Evolutionary conservation across 2,113 vertebrate genomes (phyloP).

Genomic region (Illadopsis cleaveri): DNA sequence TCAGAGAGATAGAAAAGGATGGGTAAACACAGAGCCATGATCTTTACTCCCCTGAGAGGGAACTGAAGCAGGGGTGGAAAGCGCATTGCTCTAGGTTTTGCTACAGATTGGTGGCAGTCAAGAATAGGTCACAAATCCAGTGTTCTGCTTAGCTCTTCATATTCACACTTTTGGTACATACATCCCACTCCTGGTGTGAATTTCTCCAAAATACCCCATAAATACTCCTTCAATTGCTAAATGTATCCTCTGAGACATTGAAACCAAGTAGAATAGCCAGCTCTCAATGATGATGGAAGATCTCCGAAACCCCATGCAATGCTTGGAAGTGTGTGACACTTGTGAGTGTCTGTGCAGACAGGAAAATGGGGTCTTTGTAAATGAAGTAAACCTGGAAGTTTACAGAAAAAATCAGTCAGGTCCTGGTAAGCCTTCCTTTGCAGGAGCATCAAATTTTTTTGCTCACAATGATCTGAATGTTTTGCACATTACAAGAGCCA

Average conservation of each 20-base stretch:
- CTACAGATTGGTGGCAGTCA: background rate
- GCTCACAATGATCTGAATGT: background rate
- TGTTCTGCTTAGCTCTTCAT: background rate
- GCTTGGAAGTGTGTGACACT: background rate
- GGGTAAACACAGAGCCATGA: background rate
- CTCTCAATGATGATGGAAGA: background rate
- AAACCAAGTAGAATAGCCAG: background rate
- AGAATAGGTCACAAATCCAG: background rate
- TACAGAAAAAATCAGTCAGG: background rate
- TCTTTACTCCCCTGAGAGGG: background rate
- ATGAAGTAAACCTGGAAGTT: background rate
- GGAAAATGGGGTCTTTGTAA: background rate
- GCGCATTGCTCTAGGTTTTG: background rate
- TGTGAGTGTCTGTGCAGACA: background rate
- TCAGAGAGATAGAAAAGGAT: background rate
- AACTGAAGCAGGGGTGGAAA: background rate
- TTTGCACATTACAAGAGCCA: background rate
- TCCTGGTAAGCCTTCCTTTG: background rate
- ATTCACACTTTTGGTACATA: background rate
- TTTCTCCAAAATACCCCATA: background rate
- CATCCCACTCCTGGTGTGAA: background rate
- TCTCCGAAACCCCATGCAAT: background rate
- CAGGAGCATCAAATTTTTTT: background rate
- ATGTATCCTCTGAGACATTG: background rate
- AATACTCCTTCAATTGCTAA: background rate